Evolutionary conservation across 2,797 vertebrate genomes (phyloP).

Genomic region (Cyclura pinguis): DNA sequence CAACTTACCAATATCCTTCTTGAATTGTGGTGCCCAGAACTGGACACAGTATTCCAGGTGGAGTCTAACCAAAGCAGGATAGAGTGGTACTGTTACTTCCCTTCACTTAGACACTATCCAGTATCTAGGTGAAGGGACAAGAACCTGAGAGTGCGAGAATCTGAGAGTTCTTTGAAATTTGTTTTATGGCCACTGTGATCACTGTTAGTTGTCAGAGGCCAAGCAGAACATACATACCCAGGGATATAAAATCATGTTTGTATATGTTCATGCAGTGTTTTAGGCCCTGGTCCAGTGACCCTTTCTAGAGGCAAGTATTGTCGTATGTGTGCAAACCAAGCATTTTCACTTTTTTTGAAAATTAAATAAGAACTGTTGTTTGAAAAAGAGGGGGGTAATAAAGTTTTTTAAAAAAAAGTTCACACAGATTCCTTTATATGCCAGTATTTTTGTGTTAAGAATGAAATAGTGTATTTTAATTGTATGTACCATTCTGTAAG

Average conservation of each 20-base stretch:
- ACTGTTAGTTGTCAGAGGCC: constrained; percentile 77
- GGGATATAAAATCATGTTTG: constrained; percentile 22
- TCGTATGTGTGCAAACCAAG: neutral
- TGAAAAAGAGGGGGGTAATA: neutral
- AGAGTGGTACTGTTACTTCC: no score
- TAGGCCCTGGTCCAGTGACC: neutral
- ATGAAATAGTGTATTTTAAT: constrained; percentile 36
- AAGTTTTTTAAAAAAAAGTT: neutral
- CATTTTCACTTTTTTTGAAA: neutral
- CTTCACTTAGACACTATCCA: neutral
- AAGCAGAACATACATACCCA: constrained; percentile 60
- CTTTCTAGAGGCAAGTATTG: neutral
- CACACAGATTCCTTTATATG: neutral
- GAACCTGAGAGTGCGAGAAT: constrained; percentile 74
- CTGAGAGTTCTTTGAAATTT: constrained; percentile 81
- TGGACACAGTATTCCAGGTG: no score
- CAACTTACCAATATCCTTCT: no score
- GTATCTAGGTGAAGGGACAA: neutral
- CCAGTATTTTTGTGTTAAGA: constrained; percentile 34
- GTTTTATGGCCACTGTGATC: constrained; percentile 80
- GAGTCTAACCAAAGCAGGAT: no score
- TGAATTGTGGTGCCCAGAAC: no score
- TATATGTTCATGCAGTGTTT: neutral
- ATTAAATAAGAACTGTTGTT: neutral
- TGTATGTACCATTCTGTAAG: constrained; percentile 33